Evolutionary conservation across 2,113 vertebrate genomes (phyloP).

Genomic region (Aythya baeri): DNA sequence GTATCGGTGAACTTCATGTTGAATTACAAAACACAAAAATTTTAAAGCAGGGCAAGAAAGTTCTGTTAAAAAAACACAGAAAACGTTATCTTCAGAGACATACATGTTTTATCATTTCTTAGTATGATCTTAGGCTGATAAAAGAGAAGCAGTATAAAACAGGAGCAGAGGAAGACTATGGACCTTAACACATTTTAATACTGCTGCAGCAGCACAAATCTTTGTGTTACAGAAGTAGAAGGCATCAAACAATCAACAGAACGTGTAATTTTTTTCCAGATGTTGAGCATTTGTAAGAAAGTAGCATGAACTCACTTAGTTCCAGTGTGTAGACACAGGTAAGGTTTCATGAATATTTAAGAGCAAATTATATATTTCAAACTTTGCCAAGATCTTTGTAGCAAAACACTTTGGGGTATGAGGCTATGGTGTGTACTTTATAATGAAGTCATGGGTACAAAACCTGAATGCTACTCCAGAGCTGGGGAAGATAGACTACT

Average conservation of each 20-base stretch:
- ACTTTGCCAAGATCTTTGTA: neutral
- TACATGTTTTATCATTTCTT: neutral
- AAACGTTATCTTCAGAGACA: neutral
- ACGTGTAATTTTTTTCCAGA: neutral
- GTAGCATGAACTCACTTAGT: neutral
- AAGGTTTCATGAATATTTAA: neutral
- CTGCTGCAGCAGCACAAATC: neutral
- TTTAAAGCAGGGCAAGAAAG: neutral
- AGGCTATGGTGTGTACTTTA: fast-evolving
- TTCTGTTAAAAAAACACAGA: neutral
- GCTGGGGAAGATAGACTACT: neutral
- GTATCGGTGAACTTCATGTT: neutral
- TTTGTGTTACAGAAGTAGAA: neutral
- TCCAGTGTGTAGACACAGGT: neutral
- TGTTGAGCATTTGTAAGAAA: neutral
- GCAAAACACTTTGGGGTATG: neutral
- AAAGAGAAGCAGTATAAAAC: neutral
- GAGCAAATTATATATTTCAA: neutral
- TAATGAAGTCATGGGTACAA: neutral
- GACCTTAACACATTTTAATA: neutral
- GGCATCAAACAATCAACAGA: neutral
- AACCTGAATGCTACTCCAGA: neutral
- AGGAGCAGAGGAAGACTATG: neutral
- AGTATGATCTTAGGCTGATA: neutral
- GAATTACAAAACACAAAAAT: neutral